Evolutionary conservation across 2,888 invertebrate genomes (phyloP), one percentile per base, ranked within the genome.

Genomic region (Synergus japonicus): DNA sequence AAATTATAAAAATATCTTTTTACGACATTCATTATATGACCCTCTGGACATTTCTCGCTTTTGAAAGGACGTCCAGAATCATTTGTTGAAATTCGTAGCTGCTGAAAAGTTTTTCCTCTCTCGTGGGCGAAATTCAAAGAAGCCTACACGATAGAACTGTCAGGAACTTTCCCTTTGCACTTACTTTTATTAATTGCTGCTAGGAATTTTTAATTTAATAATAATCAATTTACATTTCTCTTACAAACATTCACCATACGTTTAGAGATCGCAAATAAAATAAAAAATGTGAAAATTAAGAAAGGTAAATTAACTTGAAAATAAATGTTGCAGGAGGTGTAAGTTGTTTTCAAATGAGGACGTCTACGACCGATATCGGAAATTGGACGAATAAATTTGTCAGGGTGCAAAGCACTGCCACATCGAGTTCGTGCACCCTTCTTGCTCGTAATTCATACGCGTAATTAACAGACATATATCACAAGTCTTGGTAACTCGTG

Each of bases 401-500:
- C 78, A 79, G 80, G 76, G 77, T 77, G 81, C 77, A 78, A 80
- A 81, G 79, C 66, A 60, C 76, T 78, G 49, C 69, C 60, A 60
- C 43, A 66, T n/a, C 54, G 76, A 76, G 60, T 76, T 60, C 58
- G 66, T 54, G 76, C 46, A 41, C 76, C 69, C 66, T 79, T 79
- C 77, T 76, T 41, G 77, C 83, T 79, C 81, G 82, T 85, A 83
- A 85, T 83, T 84, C 81, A 83, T 83, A 83, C 80, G 67, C 81
- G 84, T 83, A 86, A 86, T 84, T 85, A 86, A 86, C 81, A 81
- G 76, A 73, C 82, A 79, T 83, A 82, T 78, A 82, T 84, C 82
- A 83, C 66, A 73, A 76, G 41, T 64, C 73, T 76, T 78, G 78
- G 67, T 79, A 79, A 81, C 79, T 81, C 82, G 63, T 76, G 63